Evolutionary conservation across 2,888 invertebrate species (phyloP), one percentile per base, ranked within the genome.

Genomic region (Bembecia ichneumoniformis): DNA sequence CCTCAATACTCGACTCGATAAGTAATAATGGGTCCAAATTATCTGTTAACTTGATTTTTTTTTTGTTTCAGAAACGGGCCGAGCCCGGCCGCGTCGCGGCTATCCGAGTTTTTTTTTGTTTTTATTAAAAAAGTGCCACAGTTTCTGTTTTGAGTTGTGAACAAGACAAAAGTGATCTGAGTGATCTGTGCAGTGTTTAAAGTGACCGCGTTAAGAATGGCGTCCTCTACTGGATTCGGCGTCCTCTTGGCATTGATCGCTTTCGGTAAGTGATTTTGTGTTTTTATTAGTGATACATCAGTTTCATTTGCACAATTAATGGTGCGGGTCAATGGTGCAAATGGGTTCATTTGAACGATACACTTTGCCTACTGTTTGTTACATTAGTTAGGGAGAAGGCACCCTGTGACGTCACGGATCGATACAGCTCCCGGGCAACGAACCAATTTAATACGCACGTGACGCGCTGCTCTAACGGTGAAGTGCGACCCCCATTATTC

Each of bases 81-180:
- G 59, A 62, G 77, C 77, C 79, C 84, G 71, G 84, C 83, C 86
- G 86, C 82, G 63, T 59, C 62, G 82, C 84, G 86, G 84, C 79
- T 55, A 58, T 53, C 61, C 64, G 61, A 68, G 58, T 66, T 69
- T 60, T 52, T 51, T 65, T 68, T 68, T 65, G 58, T 50, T 58
- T 57, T 62, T 28, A 9, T 9, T 28, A 28, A 28, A 28, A 28
- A 28, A 55, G 64, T 66, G 58, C 11, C 49, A 58, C 57, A 63
- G 40, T 60, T 63, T 69, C 68, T 61, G 61, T 66, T 68, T 64
- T 62, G 56, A 62, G 58, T 66, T 62, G 59, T 64, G 62, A 60
- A 69, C 73, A 71, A 76, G 66, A 61, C 58, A 64, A 66, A 70
- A 74, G 77, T 79, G 77, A 69, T 71, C 64, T 28, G 28, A 67